phyloP scores from a whole-genome alignment of 1,140 invertebrate species.

The Bombus balteatus region DNA sequence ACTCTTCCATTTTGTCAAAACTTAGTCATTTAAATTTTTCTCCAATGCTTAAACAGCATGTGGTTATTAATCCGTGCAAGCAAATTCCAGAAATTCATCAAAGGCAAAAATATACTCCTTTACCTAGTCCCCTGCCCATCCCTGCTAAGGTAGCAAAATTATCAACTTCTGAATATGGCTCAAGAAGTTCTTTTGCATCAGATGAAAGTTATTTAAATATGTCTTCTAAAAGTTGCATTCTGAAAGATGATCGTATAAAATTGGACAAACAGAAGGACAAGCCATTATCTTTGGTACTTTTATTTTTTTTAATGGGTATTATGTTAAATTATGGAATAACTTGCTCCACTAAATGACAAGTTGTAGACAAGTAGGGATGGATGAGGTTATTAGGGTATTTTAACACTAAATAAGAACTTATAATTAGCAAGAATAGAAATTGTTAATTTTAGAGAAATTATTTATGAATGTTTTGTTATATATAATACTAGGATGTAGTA shows the following conservation, averaged over 20 bases:
- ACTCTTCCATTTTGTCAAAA: constrained; percentile 70
- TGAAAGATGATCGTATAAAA: constrained; percentile 53
- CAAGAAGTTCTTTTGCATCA: constrained; percentile 42
- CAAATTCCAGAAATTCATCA: constrained; percentile 44
- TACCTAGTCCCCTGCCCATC: constrained; percentile 67
- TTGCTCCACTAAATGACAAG: neutral
- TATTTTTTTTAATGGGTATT: constrained; percentile 48
- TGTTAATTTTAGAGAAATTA: neutral
- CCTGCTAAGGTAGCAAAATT: constrained; percentile 70
- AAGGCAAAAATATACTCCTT: constrained; percentile 73
- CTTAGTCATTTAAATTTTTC: constrained; percentile 72
- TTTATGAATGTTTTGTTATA: neutral
- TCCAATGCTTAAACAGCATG: constrained; percentile 69
- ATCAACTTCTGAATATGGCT: constrained; percentile 54
- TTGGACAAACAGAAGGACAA: constrained; percentile 62
- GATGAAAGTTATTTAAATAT: constrained; percentile 43
- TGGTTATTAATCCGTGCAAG: constrained; percentile 56
- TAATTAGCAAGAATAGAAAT: neutral
- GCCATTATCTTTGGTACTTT: constrained; percentile 73
- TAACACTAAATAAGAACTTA: neutral
- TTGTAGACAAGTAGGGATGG: neutral
- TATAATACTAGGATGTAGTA: neutral
- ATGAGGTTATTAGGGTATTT: neutral
- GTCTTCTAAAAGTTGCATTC: constrained; percentile 45
- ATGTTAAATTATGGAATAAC: constrained; percentile 32